Percentiles rank a stretch among this genome's conserved stretches.
These are phyloP conservation scores for Pitta sordida DNA, from an alignment of 2,113 vertebrate species.

Conservation along the genomic window DNA sequence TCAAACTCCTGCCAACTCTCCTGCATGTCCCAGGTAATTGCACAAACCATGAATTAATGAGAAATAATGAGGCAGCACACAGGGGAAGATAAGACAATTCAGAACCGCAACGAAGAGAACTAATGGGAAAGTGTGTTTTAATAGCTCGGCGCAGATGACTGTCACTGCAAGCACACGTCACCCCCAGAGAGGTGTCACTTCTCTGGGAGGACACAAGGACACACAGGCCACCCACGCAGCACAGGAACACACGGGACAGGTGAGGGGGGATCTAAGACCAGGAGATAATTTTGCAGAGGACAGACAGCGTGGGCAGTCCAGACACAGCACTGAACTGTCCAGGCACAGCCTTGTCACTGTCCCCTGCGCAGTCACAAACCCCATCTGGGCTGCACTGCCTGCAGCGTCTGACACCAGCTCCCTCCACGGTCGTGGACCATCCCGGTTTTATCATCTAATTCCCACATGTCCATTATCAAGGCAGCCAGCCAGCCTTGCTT, in stretches of 20 bases:
- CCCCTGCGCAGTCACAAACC: not conserved
- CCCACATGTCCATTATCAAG: not conserved
- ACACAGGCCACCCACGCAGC: not conserved
- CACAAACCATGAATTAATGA: slow-evolving; percentile 23
- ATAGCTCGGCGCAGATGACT: not conserved
- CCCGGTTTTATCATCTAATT: not conserved
- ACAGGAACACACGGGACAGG: not conserved
- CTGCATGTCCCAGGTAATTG: slow-evolving; percentile 27
- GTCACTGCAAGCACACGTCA: not conserved
- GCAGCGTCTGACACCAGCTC: not conserved
- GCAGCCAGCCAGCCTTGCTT: not conserved
- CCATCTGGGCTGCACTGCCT: not conserved
- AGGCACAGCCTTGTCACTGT: not conserved
- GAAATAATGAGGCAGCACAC: slow-evolving; percentile 36
- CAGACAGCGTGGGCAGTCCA: not conserved
- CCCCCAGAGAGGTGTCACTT: not conserved
- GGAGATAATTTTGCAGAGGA: not conserved
- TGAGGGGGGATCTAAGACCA: not conserved
- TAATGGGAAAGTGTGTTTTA: not conserved
- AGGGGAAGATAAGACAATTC: slow-evolving; percentile 6
- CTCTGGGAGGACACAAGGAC: not conserved
- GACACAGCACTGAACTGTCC: not conserved
- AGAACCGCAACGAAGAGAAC: not conserved
- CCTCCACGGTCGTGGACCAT: not conserved
- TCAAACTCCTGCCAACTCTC: not conserved